Base-by-base conservation (phyloP, 2,797 vertebrate genomes). In the Oreochromis grahami region DNA sequence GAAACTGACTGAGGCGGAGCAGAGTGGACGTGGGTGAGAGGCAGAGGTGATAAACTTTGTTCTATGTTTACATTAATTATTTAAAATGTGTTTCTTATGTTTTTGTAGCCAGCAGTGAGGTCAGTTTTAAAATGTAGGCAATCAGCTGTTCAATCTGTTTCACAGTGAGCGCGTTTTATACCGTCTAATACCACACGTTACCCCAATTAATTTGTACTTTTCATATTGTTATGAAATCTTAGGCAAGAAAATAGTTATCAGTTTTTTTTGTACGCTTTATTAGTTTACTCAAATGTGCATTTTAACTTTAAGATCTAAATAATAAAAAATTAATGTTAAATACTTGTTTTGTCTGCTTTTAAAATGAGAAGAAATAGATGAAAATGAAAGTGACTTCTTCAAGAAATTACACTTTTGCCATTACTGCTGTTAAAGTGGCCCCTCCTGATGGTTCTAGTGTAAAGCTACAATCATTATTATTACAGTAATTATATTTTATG, bases 221-320 rank as follows among this genome's bases (percentile, higher is more conserved):
- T 60, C 29, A 34, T 34, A 19, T 32, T 60, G 56, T 34, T 19
- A 60, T 4, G 15, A 60, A 34, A 60, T 2, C 5, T 58, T 58
- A 58, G 29, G 55, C 1, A 32, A 58, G 3, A 14, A 56, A 56
- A 15, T 9, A 5, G 0, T 29, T 53, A 53, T 2, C 1, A 15
- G 24, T 0, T 29, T 56, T 55, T 56, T 56, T 1, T 15, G 26
- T 17, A 56, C 0, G 0, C 26, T 29, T 56, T 1, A 56, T 0
- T 56, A 11, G 5, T 19, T 58, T 19, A 34, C 15, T 3, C 29
- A 32, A 60, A 60, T 19, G 14, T 34, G 15, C 15, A 34, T 60
- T 60, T 34, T 0, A 34, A 60, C 15, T 34, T 29, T 19, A 60
- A 60, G 15, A 60, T 19, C 56, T 60, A 60, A 0, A 60, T 58